Evolutionary conservation across 2,113 vertebrate species (phyloP).

Genomic region (Thunnus maccoyii): DNA sequence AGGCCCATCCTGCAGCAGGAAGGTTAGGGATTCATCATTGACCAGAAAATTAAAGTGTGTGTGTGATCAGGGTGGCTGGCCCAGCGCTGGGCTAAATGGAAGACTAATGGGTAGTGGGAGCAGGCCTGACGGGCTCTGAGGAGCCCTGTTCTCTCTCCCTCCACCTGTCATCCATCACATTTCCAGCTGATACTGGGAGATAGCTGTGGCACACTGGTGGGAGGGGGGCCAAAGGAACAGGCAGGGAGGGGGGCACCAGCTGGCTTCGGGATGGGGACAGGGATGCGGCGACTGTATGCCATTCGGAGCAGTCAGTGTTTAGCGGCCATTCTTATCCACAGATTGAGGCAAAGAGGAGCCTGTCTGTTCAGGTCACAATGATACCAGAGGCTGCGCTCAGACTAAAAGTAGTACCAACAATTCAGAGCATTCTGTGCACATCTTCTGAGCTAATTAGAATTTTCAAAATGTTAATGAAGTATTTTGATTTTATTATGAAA

Average conservation of each 20-base stretch:
- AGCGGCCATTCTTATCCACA: constrained; percentile 28
- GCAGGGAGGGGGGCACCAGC: constrained; percentile 25
- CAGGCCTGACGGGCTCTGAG: constrained; percentile 81
- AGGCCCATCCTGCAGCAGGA: constrained; percentile 57
- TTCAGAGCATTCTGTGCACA: neutral
- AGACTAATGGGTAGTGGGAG: constrained; percentile 82
- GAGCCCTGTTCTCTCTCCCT: constrained; percentile 73
- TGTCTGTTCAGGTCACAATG: constrained; percentile 44
- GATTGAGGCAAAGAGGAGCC: constrained; percentile 31
- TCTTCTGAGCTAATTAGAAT: constrained; percentile 15
- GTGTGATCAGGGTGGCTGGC: constrained; percentile 77
- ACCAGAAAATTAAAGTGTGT: constrained; percentile 77
- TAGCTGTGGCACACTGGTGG: constrained; percentile 71
- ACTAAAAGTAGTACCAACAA: neutral
- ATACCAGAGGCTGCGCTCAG: constrained; percentile 7
- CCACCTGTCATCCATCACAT: constrained; percentile 81
- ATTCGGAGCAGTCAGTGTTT: constrained; percentile 38
- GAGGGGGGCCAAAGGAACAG: constrained; percentile 34
- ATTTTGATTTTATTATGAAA: constrained; percentile 8
- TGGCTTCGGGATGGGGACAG: constrained; percentile 42
- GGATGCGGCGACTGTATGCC: constrained; percentile 40
- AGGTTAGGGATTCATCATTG: constrained; percentile 71
- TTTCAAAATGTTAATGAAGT: constrained; percentile 18
- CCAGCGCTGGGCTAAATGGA: constrained; percentile 71
- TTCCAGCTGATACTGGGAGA: constrained; percentile 79